phyloP scores from a whole-genome alignment of 2,113 vertebrate genomes.

The Bothrops jararaca region DNA sequence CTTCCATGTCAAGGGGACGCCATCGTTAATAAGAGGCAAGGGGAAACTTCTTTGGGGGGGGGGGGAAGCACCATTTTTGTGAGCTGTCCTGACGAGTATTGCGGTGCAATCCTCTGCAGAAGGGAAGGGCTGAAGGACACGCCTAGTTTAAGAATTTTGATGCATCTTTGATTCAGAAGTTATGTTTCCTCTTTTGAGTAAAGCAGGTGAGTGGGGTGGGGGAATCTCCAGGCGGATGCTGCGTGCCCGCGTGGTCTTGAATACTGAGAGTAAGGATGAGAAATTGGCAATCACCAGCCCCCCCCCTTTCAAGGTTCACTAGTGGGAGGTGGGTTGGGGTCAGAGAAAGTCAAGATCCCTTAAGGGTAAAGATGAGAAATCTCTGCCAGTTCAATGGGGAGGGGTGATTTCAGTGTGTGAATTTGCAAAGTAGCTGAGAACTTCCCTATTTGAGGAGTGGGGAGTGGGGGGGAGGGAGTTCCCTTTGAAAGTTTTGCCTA shows the following conservation, averaged over 20 bases:
- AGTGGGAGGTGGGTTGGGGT: background rate
- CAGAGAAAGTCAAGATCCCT: background rate
- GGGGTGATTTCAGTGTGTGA: background rate
- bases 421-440: background rate
- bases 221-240: background rate
- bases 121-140: background rate
- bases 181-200: background rate
- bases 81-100: background rate
- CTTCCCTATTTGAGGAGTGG: background rate
- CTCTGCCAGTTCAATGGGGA: background rate
- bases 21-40: too few species aligned
- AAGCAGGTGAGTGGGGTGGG: too few species aligned
- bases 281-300: background rate
- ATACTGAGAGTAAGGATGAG: background rate
- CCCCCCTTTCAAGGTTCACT: too few species aligned
- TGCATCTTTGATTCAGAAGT: background rate
- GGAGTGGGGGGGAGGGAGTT: too few species aligned
- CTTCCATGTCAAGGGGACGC: background rate
- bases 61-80: background rate
- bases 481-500: too few species aligned
- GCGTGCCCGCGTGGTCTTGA: background rate
- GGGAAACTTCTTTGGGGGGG: too few species aligned
- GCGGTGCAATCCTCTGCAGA: background rate
- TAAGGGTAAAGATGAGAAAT: background rate
- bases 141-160: too few species aligned